Base-by-base conservation (phyloP, 2,888 invertebrate genomes). In the Vandiemenella viatica region DNA sequence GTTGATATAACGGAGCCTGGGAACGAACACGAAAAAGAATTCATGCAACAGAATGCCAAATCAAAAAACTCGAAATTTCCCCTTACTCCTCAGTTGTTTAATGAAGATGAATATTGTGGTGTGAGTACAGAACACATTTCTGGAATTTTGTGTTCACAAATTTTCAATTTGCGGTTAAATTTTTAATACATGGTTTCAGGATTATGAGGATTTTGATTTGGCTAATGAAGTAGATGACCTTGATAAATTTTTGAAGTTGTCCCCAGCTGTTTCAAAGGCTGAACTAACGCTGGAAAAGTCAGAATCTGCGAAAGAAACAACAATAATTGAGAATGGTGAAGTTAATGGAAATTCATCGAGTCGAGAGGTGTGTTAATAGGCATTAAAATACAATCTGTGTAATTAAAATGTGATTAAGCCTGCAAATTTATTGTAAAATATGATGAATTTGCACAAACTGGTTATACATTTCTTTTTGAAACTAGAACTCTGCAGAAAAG, bases 1-100 rank as follows among this genome's bases (percentile, higher is more conserved):
- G 82, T 97, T 62, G 97, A 97, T 68, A 93, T 97, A 62, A 86
- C 95, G 45, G 93, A 93, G 66, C 92, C 95, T 16, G 89, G 86
- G 46, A 82, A 80, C 63, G 92, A 92, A 66, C 70, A 77, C 51
- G 84, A 87, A 57, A 88, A 90, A 67, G 86, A 88, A 59, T 86
- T 87, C 62, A 93, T 97, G 92, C 87, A 90, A 67, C 80, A 77
- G 61, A 88, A 90, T 65, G 79, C 85, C 46, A 85, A 80, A 56
- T 75, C 80, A 53, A 76, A 76, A 62, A 85, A 77, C 60, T 80
- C 83, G 42, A 77, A 83, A 63, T 82, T 86, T 59, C 80, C 90
- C 45, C 69, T 91, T 61, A 92, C 95, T 41, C 96, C 96, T 50
- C 97, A 97, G 68, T 74, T 97, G 58, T 96, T 95, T 67, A 88